Evolutionary conservation across 2,797 vertebrate genomes (phyloP), one percentile per base, ranked within the genome.

Genomic region (Pangasius macronema): DNA sequence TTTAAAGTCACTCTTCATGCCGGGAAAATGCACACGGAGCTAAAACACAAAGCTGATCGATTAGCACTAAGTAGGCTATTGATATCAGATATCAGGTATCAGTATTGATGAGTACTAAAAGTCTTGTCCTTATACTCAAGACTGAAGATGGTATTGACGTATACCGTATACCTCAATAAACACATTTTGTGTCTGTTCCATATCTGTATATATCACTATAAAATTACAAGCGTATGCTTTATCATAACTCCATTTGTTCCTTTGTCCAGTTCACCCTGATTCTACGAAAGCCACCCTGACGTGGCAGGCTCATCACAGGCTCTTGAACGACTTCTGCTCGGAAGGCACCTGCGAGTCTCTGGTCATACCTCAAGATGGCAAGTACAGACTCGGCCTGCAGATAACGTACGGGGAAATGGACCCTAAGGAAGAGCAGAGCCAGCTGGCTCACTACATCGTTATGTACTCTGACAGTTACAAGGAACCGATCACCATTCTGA

Each of bases 351-450:
- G 5, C 8, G 14, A 36, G 59, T n/a, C 67, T 77, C 86, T 90
- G 84, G 18, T 8, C n/a, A 63, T 91, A 1, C 72, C 18, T 8
- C 33, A 1, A 1, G 33, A 8, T 0, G 90, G 90, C 30, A 73
- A 5, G 14, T 91, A 89, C 82, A 59, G 55, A 57, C 36, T 91
- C 30, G 73, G 77, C 65, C 86, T 91, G 59, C 89, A 89, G 87
- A 57, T 91, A n/a, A 79, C 82, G 3, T 91, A 90, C 86, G n/a
- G n/a, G 24, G 0, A 2, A 0, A 0, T 10, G 0, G 0, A 2
- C 1, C 7, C 0, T 2, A 1, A 0, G 4, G 0, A 9, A 0
- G 0, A 3, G 3, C 30, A n/a, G 4, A 68, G 10, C 5, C 0
- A 0, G 3, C 70, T 89, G 84, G 0, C 7, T 0, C 84, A 90